Evolutionary conservation across 2,888 invertebrate species (phyloP), one percentile per base, ranked within the genome.

Genomic region (Leptopilina myrica): DNA sequence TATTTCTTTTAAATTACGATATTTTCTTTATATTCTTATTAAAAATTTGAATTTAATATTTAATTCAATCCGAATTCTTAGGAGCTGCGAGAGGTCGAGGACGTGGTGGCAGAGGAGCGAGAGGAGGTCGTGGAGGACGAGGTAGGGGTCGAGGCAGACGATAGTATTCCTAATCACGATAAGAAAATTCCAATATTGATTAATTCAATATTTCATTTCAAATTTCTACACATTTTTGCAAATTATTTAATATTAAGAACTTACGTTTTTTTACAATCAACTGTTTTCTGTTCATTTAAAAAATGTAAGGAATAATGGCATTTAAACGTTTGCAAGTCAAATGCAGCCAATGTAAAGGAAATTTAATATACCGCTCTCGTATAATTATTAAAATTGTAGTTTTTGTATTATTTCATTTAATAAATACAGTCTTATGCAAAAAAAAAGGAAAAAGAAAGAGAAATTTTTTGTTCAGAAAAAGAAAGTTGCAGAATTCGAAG

Each of bases 401-500:
- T 82, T 33, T 80, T 78, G 43, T 75, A 75, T 64, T 80, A 81
- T 73, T 77, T 82, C 67, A 79, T 64, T 77, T 79, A 80, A 78
- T 80, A 78, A 83, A 81, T 81, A 84, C 80, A 81, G 64, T 79
- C 65, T 76, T 82, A 77, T 79, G 81, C 49, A 49, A 49, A 49
- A 49, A 11, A 5, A 46, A n/a, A n/a, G n/a, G 9, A 46, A 9
- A 46, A 9, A 49, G 49, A 49, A 12, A 77, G 82, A 83, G 82
- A 81, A 67, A 79, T 73, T 75, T 56, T 49, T 56, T 49, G 56
- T 80, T 94, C 94, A 97, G 90, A 97, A 94, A 88, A 94, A 95
- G 92, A 96, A 97, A 73, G 96, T 96, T 67, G 95, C 95, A 77
- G 97, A 96, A 85, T 96, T 97, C 77, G 97, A 96, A 81, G 96